Evolutionary conservation across 2,888 invertebrate genomes (phyloP).

Genomic region (Carpatolechia fugitivella): DNA sequence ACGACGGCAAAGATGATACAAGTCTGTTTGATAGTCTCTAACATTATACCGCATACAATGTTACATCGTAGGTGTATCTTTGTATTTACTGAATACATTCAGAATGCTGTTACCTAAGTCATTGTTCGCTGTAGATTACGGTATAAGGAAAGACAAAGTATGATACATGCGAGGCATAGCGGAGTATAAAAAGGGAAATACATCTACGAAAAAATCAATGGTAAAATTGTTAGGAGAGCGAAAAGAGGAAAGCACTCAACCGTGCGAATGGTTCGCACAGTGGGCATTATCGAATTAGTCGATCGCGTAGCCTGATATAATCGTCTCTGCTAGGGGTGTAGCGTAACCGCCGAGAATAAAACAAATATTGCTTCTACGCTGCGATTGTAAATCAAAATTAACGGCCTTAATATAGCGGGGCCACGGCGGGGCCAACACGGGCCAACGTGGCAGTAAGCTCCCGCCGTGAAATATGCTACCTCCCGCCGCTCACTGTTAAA

Average conservation of each 20-base stretch:
- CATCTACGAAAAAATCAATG: slow-evolving; percentile 10
- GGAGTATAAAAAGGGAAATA: not conserved
- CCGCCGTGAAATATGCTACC: slow-evolving; percentile 76
- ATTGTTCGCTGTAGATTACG: not conserved
- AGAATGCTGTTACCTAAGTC: not conserved
- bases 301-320: slow-evolving; percentile 59
- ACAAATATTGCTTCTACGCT: slow-evolving; percentile 78
- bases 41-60: not conserved
- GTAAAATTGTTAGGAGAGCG: slow-evolving; percentile 23
- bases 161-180: not conserved
- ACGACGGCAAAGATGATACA: not conserved
- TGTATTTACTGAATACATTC: not conserved
- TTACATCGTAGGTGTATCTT: not conserved
- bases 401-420: slow-evolving; percentile 76
- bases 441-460: slow-evolving; percentile 64
- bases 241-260: slow-evolving; percentile 50
- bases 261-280: slow-evolving; percentile 52
- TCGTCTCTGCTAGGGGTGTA: slow-evolving; percentile 36
- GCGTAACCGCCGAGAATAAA: slow-evolving; percentile 63
- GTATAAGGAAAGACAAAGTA: too few relatives aligned
- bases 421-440: not conserved
- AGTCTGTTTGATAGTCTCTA: not conserved
- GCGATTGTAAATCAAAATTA: slow-evolving; percentile 79
- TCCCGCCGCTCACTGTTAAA: slow-evolving; percentile 75
- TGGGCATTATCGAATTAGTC: slow-evolving; percentile 69